Evolutionary conservation across 2,888 invertebrate species (phyloP).

Genomic region (Macrosoma leucophasiata): DNA sequence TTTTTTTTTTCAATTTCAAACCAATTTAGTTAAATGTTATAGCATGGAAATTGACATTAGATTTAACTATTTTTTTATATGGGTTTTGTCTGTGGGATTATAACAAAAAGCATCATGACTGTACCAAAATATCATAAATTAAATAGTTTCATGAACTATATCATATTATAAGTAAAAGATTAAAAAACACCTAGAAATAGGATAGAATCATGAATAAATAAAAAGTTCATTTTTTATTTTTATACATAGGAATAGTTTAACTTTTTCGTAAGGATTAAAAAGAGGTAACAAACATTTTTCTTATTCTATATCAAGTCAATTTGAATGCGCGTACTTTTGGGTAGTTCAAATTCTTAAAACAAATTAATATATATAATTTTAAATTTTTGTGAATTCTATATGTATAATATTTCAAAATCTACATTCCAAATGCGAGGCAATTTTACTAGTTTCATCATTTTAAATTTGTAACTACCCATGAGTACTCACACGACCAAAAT

Average conservation of each 20-base stretch:
- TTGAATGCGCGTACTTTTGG: constrained; percentile 49
- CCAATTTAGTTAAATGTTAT: too few relatives aligned
- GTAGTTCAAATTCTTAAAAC: constrained; percentile 48
- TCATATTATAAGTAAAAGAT: constrained; percentile 14
- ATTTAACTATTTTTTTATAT: too few relatives aligned
- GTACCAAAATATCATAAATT: constrained; percentile 9
- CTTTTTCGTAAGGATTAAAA: too few relatives aligned
- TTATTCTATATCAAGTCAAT: too few relatives aligned
- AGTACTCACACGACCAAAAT: constrained; percentile 45
- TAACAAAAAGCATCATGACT: too few relatives aligned
- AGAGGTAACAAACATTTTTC: too few relatives aligned
- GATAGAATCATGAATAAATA: too few relatives aligned
- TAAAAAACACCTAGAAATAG: constrained; percentile 18
- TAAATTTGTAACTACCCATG: constrained; percentile 44
- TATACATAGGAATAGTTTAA: too few relatives aligned
- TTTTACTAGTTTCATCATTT: constrained; percentile 68
- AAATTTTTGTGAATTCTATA: constrained; percentile 66
- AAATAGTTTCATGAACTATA: constrained; percentile 3
- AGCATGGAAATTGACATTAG: too few relatives aligned
- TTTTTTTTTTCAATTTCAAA: too few relatives aligned
- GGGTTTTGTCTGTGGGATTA: too few relatives aligned
- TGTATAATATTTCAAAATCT: constrained; percentile 69
- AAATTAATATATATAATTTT: constrained; percentile 63
- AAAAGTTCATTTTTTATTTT: too few relatives aligned
- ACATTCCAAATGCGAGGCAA: constrained; percentile 76